Conservation (phyloP, 2,113 vertebrate species). For the Hirundichthys speculiger region DNA sequence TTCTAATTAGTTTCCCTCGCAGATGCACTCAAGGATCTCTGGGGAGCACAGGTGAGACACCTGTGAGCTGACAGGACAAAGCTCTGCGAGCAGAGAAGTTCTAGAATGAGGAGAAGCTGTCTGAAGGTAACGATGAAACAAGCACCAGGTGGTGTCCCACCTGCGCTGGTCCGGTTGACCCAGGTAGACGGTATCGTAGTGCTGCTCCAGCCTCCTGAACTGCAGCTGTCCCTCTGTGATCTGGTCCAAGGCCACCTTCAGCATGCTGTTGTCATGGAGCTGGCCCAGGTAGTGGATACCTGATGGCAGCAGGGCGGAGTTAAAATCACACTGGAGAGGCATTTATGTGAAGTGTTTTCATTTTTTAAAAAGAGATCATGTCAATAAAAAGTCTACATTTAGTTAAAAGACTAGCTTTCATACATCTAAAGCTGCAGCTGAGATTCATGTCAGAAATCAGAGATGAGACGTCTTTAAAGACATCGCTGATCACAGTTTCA, state of each 20-base stretch:
- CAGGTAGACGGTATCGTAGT: conserved; percentile 81
- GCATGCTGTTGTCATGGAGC: conserved; percentile 82
- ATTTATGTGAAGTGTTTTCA: too few species aligned
- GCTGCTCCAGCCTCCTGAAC: conserved; percentile 80
- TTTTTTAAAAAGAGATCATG: too few species aligned
- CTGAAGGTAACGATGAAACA: not conserved
- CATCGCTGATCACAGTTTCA: too few species aligned
- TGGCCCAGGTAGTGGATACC: conserved; percentile 88
- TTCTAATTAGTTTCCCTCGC: not conserved
- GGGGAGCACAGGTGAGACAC: too few species aligned
- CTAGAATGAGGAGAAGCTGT: too few species aligned
- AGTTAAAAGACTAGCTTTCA: too few species aligned
- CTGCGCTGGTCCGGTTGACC: conserved; percentile 60
- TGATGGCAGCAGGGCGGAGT: conserved; percentile 36
- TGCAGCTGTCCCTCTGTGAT: conserved; percentile 85
- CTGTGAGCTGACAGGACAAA: not conserved
- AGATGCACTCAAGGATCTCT: not conserved
- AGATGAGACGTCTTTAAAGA: too few species aligned
- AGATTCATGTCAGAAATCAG: too few species aligned
- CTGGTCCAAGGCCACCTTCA: conserved; percentile 83
- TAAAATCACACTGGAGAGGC: too few species aligned
- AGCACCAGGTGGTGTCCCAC: conserved; percentile 8
- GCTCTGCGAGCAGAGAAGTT: not conserved
- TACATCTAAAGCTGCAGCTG: too few species aligned
- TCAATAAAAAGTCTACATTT: too few species aligned